phyloP scores from a whole-genome alignment of 2,888 invertebrate species.

The Drosophila picticornis region DNA sequence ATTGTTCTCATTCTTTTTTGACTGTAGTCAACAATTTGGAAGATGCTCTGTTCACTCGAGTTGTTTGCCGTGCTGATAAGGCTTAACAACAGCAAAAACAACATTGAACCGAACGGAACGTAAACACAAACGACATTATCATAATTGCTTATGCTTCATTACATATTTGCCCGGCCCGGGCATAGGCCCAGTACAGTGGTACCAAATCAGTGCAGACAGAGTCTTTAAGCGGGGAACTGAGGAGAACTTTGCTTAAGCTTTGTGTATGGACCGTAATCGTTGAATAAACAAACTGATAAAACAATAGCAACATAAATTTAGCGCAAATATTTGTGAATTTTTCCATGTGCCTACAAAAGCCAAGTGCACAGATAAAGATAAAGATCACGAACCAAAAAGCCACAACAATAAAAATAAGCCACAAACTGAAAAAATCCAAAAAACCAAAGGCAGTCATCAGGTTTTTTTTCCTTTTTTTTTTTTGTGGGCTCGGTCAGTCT shows the following conservation, averaged over 20 bases:
- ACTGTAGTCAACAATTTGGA: conserved; percentile 46
- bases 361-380: conserved; percentile 70
- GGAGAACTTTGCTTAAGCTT: conserved; percentile 2
- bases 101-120: conserved; percentile 40
- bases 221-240: conserved; percentile 22
- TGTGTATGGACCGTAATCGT: conserved; percentile 59
- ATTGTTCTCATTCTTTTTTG: conserved; percentile 5
- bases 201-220: conserved; percentile 11
- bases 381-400: conserved; percentile 58
- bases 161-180: conserved; percentile 63
- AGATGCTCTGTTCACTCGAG: conserved; percentile 39
- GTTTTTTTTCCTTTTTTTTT: conserved; percentile 17
- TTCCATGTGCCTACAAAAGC: conserved; percentile 49
- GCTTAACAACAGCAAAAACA: conserved; percentile 26
- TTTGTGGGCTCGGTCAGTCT: conserved; percentile 59
- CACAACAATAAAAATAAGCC: conserved; percentile 5
- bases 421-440: conserved; percentile 28
- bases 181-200: not conserved
- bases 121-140: conserved; percentile 75
- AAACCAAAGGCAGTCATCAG: conserved; percentile 47
- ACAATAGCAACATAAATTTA: conserved; percentile 73
- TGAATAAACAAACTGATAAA: conserved; percentile 76
- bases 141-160: conserved; percentile 81
- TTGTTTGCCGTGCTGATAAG: conserved; percentile 59
- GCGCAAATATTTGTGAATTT: conserved; percentile 72